Evolutionary conservation across 1,140 invertebrate species (phyloP), one percentile per base, ranked within the genome.

Genomic region (Drosophila paulistorum): DNA sequence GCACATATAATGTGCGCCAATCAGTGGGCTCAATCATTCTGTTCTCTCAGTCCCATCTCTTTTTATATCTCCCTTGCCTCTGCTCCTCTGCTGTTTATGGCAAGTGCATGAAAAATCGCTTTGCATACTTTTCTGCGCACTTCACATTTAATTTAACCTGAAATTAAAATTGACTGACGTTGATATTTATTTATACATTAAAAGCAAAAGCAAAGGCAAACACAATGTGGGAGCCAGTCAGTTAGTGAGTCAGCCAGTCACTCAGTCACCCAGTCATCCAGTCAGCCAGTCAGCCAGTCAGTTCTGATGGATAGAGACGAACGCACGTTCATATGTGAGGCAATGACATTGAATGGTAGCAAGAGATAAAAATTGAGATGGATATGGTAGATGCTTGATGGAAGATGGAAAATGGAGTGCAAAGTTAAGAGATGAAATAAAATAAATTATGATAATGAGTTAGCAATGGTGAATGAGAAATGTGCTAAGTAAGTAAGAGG

Each of bases 151-250:
- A 86, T 81, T 86, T 69, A 68, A 64, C 57, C 69, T 65, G 65
- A 86, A 86, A 86, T 86, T 87, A 86, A 86, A 86, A 86, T 86
- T 86, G 83, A 86, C 83, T 86, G 83, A 83, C 83, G 72, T 87
- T 82, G 66, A 86, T 86, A 87, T 86, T 86, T 77, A 84, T 80
- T 71, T 69, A 69, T 68, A 64, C 60, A 72, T 72, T 72, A 68
- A 63, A 71, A 62, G 58, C 66, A 45, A 39, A 30, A 42, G 55
- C 39, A 35, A 20, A 17, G 67, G 26, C 62, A 60, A 41, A 70
- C 57, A 68, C 57, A 37, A 20, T 59, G 33, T 51, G 45, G 17
- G 45, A 23, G 45, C 17, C 45, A 51, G 45, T 51, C 17, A 51
- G 45, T 51, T 7, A 51, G 45, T 51, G 6, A 51, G 45, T 51